Evolutionary conservation across 2,797 vertebrate species (phyloP), one percentile per base, ranked within the genome.

Genomic region (Psittacula derbiana): DNA sequence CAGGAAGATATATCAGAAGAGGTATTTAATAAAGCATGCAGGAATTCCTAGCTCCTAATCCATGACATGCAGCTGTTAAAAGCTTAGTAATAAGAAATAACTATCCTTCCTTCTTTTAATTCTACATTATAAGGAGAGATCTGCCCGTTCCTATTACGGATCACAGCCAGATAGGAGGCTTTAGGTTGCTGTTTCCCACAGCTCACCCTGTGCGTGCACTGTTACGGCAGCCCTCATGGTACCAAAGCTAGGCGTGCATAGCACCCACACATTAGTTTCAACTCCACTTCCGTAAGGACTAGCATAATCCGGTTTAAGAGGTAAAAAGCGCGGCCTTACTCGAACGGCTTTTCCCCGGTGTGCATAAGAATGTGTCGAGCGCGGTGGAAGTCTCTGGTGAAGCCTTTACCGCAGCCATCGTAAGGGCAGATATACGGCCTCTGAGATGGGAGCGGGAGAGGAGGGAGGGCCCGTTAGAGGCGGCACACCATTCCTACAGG

Each of bases 371-470:
- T 79, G 43, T 99, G 99, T 13, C 99, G 98, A 86, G 97, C 97
- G 70, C 99, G 98, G 70, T 99, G 98, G 94, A 98, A 98, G 16
- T 98, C 98, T 40, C 98, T 98, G 55, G 98, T 97, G 95, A 99
- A 99, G 75, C 98, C 97, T 97, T 98, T 99, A 40, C 98, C 98
- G 55, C 99, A 99, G 86, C 97, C 98, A 81, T 98, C 97, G 40
- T 97, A 82, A 10, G 98, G 96, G 87, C 99, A 99, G 11, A 98
- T 97, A 55, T 99, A 99, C 0, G 99, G 99, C 95, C 98, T 99
- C 99, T 99, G 57, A 11, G 55, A 36, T 4, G 23, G 55, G 15
- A 36, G 13, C 53, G 31, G 33, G n/a, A 33, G 7, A 58, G 16
- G n/a, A 27, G 11, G 50, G 8, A 6, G 58, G 10, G 12, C 4